Percentiles rank a stretch among this genome's conserved stretches.
phyloP scores from a whole-genome alignment of 1,140 invertebrate species.

The Apis laboriosa region DNA sequence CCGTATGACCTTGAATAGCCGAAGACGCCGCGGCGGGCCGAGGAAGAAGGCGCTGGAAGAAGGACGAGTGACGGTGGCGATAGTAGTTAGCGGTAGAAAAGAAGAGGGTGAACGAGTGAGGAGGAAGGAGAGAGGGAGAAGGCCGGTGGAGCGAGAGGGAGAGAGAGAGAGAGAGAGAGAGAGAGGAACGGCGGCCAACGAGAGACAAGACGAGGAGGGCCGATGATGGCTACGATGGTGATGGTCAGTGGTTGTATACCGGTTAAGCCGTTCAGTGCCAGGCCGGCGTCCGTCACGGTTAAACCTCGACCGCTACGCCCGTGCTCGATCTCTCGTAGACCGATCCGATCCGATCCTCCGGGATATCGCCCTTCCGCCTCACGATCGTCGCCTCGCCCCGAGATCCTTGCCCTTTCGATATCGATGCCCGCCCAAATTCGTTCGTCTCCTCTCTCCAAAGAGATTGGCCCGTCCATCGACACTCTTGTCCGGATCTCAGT shows the following conservation, averaged over 20 bases:
- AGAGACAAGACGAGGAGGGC: slow-evolving; percentile 60
- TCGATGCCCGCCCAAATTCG: neutral
- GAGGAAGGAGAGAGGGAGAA: slow-evolving; percentile 13
- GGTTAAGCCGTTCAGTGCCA: slow-evolving; percentile 74
- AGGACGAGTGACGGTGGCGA: slow-evolving; percentile 68
- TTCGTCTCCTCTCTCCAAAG: neutral
- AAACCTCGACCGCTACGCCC: slow-evolving; percentile 62
- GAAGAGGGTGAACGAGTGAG: slow-evolving; percentile 35
- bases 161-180: slow-evolving; percentile 21
- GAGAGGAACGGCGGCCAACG: slow-evolving; percentile 28
- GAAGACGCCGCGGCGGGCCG: slow-evolving; percentile 56
- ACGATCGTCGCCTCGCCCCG: neutral
- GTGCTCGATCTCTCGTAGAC: slow-evolving; percentile 20
- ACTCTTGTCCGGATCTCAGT: neutral
- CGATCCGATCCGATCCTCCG: neutral
- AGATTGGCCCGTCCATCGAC: neutral
- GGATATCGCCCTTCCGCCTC: slow-evolving; percentile 3
- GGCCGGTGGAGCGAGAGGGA: slow-evolving; percentile 11
- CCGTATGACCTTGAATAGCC: slow-evolving; percentile 70
- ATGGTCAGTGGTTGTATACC: slow-evolving; percentile 68
- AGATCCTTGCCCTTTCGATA: neutral
- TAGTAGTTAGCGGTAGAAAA: slow-evolving; percentile 62
- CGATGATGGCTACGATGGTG: slow-evolving; percentile 62
- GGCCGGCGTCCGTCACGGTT: slow-evolving; percentile 71
- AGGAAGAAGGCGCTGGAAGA: slow-evolving; percentile 62